These are phyloP conservation scores for Budorcas taxicolor DNA, from an alignment of 2,113 vertebrate genomes.

Conservation along the genomic window DNA sequence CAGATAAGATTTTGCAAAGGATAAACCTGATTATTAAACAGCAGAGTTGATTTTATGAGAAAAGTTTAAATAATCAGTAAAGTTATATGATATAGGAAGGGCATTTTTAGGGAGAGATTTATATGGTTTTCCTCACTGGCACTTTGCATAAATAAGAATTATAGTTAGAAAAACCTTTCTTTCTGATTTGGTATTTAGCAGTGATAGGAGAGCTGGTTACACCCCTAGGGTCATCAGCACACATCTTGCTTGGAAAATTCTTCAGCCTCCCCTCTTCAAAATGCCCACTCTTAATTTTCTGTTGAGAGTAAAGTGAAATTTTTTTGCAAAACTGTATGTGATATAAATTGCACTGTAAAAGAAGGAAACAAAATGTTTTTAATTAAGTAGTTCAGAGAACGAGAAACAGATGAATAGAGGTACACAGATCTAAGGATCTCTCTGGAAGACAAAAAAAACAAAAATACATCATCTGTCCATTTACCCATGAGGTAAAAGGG, in stretches of 20 bases:
- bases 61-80: neutral
- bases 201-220: neutral
- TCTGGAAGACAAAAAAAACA: neutral
- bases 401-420: neutral
- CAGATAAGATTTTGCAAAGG: neutral
- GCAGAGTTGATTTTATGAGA: neutral
- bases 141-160: neutral
- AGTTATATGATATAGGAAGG: neutral
- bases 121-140: neutral
- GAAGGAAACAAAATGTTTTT: neutral
- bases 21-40: neutral
- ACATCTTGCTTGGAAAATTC: neutral
- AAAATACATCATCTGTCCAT: neutral
- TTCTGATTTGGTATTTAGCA: neutral
- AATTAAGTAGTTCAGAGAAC: conserved; percentile 24
- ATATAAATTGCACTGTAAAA: neutral
- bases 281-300: neutral
- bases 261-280: neutral
- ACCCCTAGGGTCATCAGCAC: neutral
- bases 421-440: neutral
- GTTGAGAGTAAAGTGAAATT: neutral
- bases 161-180: neutral
- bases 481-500: neutral
- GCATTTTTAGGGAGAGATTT: neutral
- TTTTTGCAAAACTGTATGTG: neutral